phyloP scores from a whole-genome alignment of 23 tunicate genomes.

The Phallusia fumigata region DNA sequence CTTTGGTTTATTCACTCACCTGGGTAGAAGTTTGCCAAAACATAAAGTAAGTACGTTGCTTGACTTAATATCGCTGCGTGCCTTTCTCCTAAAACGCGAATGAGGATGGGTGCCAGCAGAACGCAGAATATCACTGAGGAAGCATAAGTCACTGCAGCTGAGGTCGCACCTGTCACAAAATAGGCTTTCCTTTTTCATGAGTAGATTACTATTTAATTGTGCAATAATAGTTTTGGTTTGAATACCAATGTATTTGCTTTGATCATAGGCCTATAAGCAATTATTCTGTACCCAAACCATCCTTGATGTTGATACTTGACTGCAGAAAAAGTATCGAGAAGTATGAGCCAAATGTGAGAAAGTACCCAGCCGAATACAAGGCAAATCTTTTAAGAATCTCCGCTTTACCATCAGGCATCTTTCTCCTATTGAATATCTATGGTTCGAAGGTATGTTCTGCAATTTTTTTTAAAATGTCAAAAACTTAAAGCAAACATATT shows the following conservation, averaged over 20 bases:
- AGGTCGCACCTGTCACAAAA: constrained; percentile 23
- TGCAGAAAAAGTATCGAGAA: constrained; percentile 12
- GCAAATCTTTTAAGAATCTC: constrained; percentile 3
- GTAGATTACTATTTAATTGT: too few relatives aligned
- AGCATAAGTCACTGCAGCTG: constrained; percentile 31
- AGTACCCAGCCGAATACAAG: constrained; percentile 9
- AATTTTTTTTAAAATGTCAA: too few relatives aligned
- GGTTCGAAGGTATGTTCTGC: too few relatives aligned
- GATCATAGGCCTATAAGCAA: too few relatives aligned
- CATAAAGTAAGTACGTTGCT: constrained; percentile 22
- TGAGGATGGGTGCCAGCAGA: constrained; percentile 12
- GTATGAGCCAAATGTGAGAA: constrained; percentile 21
- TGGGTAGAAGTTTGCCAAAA: constrained; percentile 31
- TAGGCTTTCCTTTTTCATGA: too few relatives aligned
- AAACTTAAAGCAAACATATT: too few relatives aligned
- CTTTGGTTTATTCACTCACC: constrained; percentile 9
- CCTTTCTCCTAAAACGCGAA: constrained; percentile 27
- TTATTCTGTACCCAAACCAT: constrained; percentile 32
- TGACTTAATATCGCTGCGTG: constrained; percentile 17
- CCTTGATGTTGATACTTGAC: constrained; percentile 36
- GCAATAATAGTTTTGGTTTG: too few relatives aligned
- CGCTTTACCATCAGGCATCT: background rate
- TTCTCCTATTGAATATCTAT: too few relatives aligned
- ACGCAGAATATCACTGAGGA: constrained; percentile 32
- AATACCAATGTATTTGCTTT: too few relatives aligned